phyloP scores from a whole-genome alignment of 2,797 vertebrate species.

The Myiothlypis chrysogaster region DNA sequence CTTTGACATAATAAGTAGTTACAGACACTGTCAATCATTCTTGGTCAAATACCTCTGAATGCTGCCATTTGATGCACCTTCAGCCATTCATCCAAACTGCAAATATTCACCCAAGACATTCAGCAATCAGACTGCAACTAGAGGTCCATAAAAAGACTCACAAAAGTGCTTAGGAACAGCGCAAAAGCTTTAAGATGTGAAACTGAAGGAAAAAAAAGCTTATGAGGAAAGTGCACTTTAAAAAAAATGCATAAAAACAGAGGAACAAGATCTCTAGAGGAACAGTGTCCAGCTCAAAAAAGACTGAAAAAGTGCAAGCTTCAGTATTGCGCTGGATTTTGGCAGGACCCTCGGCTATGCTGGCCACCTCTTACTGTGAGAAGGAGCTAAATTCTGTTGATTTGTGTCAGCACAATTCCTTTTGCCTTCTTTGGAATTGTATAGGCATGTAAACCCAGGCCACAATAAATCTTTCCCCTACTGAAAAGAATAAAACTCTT shows the following conservation, averaged over 20 bases:
- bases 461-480: background rate
- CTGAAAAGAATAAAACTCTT: background rate
- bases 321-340: background rate
- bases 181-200: background rate
- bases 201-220: background rate
- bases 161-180: background rate
- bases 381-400: background rate
- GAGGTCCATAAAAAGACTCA: background rate
- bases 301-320: background rate
- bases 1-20: constrained; percentile 85
- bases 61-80: constrained; percentile 69
- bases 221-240: background rate
- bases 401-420: background rate
- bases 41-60: constrained; percentile 77
- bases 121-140: background rate
- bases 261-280: background rate
- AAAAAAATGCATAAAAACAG: background rate
- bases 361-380: background rate
- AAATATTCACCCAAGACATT: constrained; percentile 53
- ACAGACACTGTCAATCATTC: constrained; percentile 82
- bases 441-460: background rate
- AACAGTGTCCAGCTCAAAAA: background rate
- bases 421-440: background rate
- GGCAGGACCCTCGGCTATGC: background rate
- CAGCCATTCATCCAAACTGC: constrained; percentile 70